Conservation (phyloP, 2,888 invertebrate genomes). For the Apotomis capreana region DNA sequence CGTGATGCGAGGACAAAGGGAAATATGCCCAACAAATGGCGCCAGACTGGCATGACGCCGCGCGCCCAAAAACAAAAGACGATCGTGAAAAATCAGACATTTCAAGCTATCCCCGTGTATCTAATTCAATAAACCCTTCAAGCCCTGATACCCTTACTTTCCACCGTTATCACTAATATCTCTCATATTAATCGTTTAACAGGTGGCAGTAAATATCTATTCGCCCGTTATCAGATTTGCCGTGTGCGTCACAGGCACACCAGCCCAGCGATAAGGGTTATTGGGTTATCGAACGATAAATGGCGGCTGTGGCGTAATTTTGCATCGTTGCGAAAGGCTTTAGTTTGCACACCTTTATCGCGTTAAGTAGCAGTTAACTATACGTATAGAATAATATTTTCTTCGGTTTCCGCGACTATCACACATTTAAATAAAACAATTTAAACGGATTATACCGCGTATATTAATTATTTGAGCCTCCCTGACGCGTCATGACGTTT, state of each 20-base stretch:
- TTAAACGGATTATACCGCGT: too few relatives aligned
- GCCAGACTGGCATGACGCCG: too few relatives aligned
- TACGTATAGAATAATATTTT: too few relatives aligned
- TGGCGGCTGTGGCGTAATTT: slow-evolving; percentile 11
- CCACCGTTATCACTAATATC: slow-evolving; percentile 42
- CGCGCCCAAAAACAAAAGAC: too few relatives aligned
- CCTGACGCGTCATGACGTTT: too few relatives aligned
- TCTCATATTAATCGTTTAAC: slow-evolving; percentile 46
- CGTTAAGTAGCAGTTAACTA: not conserved
- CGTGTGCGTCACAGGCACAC: slow-evolving; percentile 55
- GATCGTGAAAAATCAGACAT: too few relatives aligned
- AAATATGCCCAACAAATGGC: too few relatives aligned
- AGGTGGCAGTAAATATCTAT: slow-evolving; percentile 56
- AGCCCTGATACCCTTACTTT: slow-evolving; percentile 33
- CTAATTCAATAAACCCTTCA: not conserved
- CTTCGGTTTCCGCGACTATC: too few relatives aligned
- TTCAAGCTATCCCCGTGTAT: too few relatives aligned
- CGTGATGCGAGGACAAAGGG: too few relatives aligned
- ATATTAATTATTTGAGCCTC: too few relatives aligned
- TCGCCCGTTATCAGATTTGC: slow-evolving; percentile 57
- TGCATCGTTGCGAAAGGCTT: slow-evolving; percentile 11
- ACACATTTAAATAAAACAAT: too few relatives aligned
- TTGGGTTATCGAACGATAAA: slow-evolving; percentile 58
- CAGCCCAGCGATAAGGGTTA: slow-evolving; percentile 53
- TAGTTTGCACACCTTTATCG: slow-evolving; percentile 14